phyloP scores from a whole-genome alignment of 2,113 vertebrate species.

The Mungos mungo region DNA sequence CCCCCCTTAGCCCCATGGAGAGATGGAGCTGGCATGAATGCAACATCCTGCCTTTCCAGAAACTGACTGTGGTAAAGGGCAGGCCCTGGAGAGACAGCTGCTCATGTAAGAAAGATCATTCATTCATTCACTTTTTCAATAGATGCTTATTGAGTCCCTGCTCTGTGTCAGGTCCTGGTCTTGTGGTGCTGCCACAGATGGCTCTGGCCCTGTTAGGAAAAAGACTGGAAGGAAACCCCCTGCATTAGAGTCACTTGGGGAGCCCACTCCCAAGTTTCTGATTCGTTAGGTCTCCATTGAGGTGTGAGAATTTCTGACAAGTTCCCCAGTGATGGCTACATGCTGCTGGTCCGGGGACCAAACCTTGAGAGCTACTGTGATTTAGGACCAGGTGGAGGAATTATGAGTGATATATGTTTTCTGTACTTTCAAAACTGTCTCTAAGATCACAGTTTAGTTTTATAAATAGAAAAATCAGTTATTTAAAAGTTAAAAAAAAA shows the following conservation, averaged over 20 bases:
- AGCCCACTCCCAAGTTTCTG: not conserved
- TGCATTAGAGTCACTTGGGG: not conserved
- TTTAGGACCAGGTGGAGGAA: not conserved
- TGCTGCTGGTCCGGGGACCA: not conserved
- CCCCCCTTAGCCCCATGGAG: not conserved
- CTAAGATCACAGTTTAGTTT: not conserved
- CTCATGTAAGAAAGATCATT: not conserved
- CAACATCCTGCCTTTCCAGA: constrained; percentile 16
- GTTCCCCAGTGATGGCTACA: no score
- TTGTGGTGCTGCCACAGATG: not conserved
- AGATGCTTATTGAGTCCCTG: not conserved
- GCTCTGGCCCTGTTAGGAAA: constrained; percentile 40
- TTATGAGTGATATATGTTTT: not conserved
- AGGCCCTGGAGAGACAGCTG: constrained; percentile 57
- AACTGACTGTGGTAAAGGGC: not conserved
- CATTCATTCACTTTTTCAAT: not conserved
- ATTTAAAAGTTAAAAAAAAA: not conserved
- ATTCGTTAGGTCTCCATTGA: not conserved
- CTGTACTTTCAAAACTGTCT: not conserved
- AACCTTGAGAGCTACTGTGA: not conserved
- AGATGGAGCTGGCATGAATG: constrained; percentile 20
- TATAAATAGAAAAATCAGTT: constrained; percentile 28
- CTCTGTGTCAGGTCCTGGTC: not conserved
- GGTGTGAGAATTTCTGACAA: not conserved
- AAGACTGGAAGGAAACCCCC: not conserved